Percentiles rank a stretch among this genome's conserved stretches.
Evolutionary conservation across 2,113 vertebrate species (phyloP).

Genomic region (Oryzias javanicus): DNA sequence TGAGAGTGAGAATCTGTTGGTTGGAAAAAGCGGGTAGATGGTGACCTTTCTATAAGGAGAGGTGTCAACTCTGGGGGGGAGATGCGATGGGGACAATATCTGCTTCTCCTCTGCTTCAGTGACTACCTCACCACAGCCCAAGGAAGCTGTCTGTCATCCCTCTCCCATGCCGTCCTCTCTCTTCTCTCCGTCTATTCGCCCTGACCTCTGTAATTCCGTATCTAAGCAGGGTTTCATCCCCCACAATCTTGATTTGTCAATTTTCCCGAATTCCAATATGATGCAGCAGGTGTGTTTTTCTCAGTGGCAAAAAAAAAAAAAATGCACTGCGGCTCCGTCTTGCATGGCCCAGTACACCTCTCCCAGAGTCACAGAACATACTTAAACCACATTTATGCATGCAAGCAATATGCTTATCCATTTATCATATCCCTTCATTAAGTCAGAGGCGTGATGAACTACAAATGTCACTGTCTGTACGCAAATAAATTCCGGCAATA

Average conservation of each 20-base stretch:
- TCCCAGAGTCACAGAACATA: conserved; percentile 38
- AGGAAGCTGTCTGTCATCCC: conserved; percentile 59
- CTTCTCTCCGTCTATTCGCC: neutral
- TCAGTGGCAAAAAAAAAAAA: conserved; percentile 18
- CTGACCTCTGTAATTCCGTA: neutral
- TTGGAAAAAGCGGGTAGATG: conserved; percentile 33
- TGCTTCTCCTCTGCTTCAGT: conserved; percentile 49
- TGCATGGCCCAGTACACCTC: conserved; percentile 37
- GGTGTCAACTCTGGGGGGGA: conserved; percentile 53
- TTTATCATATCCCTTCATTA: conserved; percentile 61
- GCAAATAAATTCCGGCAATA: conserved; percentile 49
- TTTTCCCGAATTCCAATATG: conserved; percentile 52
- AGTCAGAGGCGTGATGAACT: conserved; percentile 56
- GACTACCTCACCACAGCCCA: conserved; percentile 46
- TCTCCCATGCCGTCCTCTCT: conserved; percentile 40
- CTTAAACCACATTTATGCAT: conserved; percentile 53
- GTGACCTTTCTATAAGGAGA: conserved; percentile 50
- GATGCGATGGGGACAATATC: conserved; percentile 43
- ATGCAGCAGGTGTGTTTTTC: conserved; percentile 62
- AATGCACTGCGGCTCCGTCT: conserved; percentile 42
- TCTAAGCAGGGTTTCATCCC: neutral
- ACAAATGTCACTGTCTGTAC: conserved; percentile 35
- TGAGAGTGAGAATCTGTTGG: conserved; percentile 56
- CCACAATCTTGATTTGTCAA: conserved; percentile 24
- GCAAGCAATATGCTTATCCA: conserved; percentile 30